Evolutionary conservation across 2,797 vertebrate species (phyloP), one percentile per base, ranked within the genome.

Genomic region (Enteromius argenteus): DNA sequence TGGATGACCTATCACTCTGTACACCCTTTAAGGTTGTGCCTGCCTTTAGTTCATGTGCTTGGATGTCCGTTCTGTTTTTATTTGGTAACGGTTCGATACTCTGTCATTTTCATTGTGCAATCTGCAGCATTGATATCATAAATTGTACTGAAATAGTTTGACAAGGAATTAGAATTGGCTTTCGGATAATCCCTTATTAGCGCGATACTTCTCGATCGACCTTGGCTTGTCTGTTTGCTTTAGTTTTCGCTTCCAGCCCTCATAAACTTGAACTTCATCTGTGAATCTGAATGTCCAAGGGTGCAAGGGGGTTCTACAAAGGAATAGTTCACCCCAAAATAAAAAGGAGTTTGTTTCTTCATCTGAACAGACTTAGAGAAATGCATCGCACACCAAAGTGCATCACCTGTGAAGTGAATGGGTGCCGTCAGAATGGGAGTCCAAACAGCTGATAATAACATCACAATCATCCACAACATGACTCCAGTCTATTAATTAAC

Each of bases 11-110:
- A 76, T 71, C 81, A 86, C 81, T 81, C 78, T 83, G 79, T 88
- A 79, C 88, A 85, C 88, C 92, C 93, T 93, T 94, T 93, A 94
- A 94, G 92, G 92, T 94, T 92, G 94, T 93, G 93, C 94, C 93
- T 93, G 93, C 92, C 92, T 92, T 91, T 88, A 86, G 90, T 90
- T 89, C 89, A 89, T 93, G 91, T 91, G 91, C 92, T 85, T 88
- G 91, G 91, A 88, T 85, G 92, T 92, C 91, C 88, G 88, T 19
- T 91, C 88, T 89, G 87, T 14, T 44, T 44, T 89, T 90, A 80
- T 81, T 84, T 72, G 76, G 39, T 72, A 79, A 83, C 92, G 90
- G 58, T 86, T 81, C 42, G 21, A 62, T 76, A 46, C 64, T 72
- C 66, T 13, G 51, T 85, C 89, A 81, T 89, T 85, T 86, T 87